Percentiles rank a stretch among this genome's conserved stretches.
These are phyloP conservation scores for Pterocles gutturalis DNA, from an alignment of 2,113 vertebrate species.

Conservation along the genomic window DNA sequence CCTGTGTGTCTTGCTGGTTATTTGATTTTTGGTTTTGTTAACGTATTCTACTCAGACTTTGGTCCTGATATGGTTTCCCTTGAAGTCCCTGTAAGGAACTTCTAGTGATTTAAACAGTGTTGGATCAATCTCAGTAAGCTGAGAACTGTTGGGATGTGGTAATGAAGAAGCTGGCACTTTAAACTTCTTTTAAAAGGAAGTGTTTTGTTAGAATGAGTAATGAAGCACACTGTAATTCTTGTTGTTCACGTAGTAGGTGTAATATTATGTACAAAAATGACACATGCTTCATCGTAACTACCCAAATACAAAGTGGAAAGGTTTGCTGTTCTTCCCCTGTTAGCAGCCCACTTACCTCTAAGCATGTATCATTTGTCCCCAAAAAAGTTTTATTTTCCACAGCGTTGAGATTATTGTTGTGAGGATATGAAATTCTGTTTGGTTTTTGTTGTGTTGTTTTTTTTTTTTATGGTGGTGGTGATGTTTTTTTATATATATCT, in stretches of 20 bases:
- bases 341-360: neutral
- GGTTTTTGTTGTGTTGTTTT: neutral
- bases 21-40: slow-evolving; percentile 65
- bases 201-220: neutral
- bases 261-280: neutral
- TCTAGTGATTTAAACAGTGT: neutral
- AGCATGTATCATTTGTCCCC: neutral
- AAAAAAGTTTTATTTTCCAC: neutral
- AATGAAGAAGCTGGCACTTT: neutral
- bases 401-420: neutral
- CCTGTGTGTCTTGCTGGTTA: slow-evolving; percentile 56
- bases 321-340: neutral
- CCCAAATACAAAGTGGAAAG: neutral
- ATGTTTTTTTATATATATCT: neutral
- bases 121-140: neutral
- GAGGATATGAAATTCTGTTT: neutral
- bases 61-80: neutral
- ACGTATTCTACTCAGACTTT: neutral
- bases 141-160: neutral
- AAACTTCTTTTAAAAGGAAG: neutral
- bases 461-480: too few species aligned
- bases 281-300: neutral
- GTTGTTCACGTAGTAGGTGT: neutral
- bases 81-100: slow-evolving; percentile 14
- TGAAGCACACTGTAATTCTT: neutral